Evolutionary conservation across 2,888 invertebrate genomes (phyloP).

Genomic region (Lysandra coridon): DNA sequence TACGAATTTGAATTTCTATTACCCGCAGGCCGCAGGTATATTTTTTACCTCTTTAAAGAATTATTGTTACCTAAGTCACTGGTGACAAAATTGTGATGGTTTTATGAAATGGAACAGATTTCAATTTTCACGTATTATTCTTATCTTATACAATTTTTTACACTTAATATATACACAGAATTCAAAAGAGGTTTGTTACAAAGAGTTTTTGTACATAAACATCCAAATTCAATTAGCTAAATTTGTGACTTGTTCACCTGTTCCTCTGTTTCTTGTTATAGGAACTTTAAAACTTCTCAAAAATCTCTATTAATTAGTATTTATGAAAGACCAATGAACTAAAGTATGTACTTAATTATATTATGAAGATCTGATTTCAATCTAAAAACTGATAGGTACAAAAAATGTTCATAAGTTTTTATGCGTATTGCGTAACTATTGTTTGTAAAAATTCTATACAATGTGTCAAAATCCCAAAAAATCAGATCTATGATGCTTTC

Average conservation of each 20-base stretch:
- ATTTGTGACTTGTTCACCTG: not conserved
- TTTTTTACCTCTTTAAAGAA: not conserved
- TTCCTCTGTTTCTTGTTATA: not conserved
- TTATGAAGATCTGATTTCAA: not conserved
- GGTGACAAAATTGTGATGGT: constrained; percentile 32
- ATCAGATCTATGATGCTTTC: not conserved
- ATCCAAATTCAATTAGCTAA: not conserved
- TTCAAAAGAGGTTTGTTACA: constrained; percentile 5
- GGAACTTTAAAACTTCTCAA: not conserved
- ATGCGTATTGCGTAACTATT: not conserved
- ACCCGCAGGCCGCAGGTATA: constrained; percentile 13
- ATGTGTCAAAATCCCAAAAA: not conserved
- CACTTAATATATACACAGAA: constrained; percentile 4
- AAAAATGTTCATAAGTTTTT: not conserved
- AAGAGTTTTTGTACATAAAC: not conserved
- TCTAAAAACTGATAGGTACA: not conserved
- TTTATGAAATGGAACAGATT: not conserved
- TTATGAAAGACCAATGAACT: not conserved
- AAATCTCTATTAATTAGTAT: not conserved
- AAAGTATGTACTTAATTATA: not conserved
- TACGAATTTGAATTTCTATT: constrained; percentile 17
- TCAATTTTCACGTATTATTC: not conserved
- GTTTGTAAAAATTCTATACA: not conserved
- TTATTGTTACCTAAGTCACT: constrained; percentile 11
- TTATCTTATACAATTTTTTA: constrained; percentile 16